Percentiles rank a stretch among this genome's conserved stretches.
phyloP scores from a whole-genome alignment of 2,888 invertebrate genomes.

The Rhimphoctona megacephalus region DNA sequence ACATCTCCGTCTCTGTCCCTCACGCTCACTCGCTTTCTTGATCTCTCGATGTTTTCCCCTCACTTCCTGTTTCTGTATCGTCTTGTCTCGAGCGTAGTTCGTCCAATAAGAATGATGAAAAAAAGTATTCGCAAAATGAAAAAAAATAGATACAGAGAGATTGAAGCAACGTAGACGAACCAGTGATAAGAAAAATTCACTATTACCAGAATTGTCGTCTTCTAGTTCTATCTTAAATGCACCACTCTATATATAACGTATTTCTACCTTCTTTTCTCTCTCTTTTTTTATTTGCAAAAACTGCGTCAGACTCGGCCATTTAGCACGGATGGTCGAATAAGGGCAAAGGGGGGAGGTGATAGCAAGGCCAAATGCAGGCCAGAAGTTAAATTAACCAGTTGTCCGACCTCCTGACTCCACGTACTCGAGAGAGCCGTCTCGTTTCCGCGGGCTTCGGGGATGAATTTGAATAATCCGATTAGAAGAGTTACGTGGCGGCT shows the following conservation, averaged over 20 bases:
- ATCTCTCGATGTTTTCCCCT: background rate
- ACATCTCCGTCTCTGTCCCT: background rate
- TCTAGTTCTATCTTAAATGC: background rate
- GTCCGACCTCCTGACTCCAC: slow-evolving; percentile 57
- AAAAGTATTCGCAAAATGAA: slow-evolving; percentile 16
- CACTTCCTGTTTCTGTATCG: background rate
- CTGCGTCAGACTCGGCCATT: slow-evolving; percentile 58
- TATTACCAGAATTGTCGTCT: background rate
- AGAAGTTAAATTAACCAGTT: slow-evolving; percentile 67
- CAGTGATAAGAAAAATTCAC: background rate
- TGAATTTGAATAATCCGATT: slow-evolving; percentile 74
- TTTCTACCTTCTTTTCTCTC: background rate
- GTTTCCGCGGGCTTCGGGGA: slow-evolving; percentile 36
- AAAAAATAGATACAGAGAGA: slow-evolving; percentile 10
- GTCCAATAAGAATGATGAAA: background rate
- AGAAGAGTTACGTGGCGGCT: slow-evolving; percentile 72
- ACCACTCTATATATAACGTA: background rate
- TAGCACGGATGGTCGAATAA: slow-evolving; percentile 45
- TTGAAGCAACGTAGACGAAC: slow-evolving; percentile 10
- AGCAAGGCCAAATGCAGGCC: slow-evolving; percentile 41
- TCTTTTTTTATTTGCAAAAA: slow-evolving; percentile 39
- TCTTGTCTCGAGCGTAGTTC: background rate
- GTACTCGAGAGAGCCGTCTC: slow-evolving; percentile 40
- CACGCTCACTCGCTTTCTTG: background rate
- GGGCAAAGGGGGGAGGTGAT: background rate